Conservation (phyloP, 2,888 invertebrate genomes). For the Sarcophaga variegata region DNA sequence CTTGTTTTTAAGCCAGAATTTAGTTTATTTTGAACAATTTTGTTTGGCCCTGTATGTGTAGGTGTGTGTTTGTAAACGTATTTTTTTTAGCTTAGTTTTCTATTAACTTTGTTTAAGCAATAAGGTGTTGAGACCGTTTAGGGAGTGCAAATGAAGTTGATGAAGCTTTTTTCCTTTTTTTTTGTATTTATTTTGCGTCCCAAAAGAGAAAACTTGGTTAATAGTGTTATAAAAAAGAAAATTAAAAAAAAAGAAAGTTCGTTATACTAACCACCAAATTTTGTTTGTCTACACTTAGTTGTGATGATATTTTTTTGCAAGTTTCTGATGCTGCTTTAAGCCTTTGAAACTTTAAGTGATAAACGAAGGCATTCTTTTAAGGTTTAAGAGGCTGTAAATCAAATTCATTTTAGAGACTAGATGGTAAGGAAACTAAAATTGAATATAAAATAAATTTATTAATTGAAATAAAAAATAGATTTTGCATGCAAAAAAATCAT, state of each 20-base stretch:
- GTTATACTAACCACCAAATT: constrained; percentile 44
- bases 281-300: not conserved
- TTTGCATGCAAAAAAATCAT: too few relatives aligned
- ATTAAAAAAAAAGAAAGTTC: constrained; percentile 3
- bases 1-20: constrained; percentile 32
- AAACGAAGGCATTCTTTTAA: too few relatives aligned
- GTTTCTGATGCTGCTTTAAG: too few relatives aligned
- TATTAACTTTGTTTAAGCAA: constrained; percentile 64
- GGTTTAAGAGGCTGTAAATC: too few relatives aligned
- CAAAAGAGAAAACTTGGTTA: constrained; percentile 56
- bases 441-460: too few relatives aligned
- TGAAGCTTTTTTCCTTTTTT: constrained; percentile 43
- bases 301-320: too few relatives aligned
- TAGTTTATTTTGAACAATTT: constrained; percentile 19
- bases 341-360: too few relatives aligned
- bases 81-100: constrained; percentile 24
- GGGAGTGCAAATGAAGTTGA: constrained; percentile 68
- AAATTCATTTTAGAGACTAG: too few relatives aligned
- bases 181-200: not conserved
- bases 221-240: constrained; percentile 57
- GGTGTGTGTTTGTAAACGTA: not conserved
- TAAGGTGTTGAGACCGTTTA: constrained; percentile 66
- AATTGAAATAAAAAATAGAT: too few relatives aligned
- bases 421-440: too few relatives aligned
- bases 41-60: not conserved